phyloP scores from a whole-genome alignment of 2,888 invertebrate genomes.

The Subacronicta megacephala region DNA sequence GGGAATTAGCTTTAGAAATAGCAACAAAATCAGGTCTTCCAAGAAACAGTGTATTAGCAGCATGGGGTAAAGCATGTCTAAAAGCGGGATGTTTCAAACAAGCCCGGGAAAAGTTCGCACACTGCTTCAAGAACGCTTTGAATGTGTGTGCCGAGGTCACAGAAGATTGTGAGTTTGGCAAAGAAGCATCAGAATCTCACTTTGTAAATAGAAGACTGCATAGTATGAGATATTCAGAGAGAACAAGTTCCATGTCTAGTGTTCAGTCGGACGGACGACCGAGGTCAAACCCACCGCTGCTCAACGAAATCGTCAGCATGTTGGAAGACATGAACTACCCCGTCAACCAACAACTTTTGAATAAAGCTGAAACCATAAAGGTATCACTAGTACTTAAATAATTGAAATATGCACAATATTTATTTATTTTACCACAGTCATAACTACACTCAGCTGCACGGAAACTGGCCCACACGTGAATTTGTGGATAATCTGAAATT shows the following conservation, averaged over 20 bases:
- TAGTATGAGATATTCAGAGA: conserved; percentile 70
- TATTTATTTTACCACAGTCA: no score
- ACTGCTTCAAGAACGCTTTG: conserved; percentile 80
- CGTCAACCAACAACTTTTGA: conserved; percentile 84
- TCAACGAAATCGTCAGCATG: conserved; percentile 92
- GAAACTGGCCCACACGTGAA: no score
- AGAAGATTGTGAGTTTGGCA: conserved; percentile 81
- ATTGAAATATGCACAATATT: no score
- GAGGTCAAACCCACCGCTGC: conserved; percentile 91
- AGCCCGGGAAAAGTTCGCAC: conserved; percentile 93
- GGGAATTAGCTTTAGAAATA: conserved; percentile 95
- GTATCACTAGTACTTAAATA: conserved; percentile 57
- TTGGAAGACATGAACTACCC: conserved; percentile 91
- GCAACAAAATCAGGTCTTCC: conserved; percentile 96
- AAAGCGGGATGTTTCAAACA: conserved; percentile 94
- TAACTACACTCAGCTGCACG: no score
- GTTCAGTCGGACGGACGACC: conserved; percentile 85
- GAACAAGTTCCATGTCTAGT: conserved; percentile 75
- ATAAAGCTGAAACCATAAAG: conserved; percentile 84
- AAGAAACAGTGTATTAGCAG: conserved; percentile 94
- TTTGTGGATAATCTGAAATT: no score
- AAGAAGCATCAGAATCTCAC: conserved; percentile 78
- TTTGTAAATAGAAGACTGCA: conserved; percentile 73
- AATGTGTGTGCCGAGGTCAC: conserved; percentile 74
- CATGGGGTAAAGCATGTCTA: conserved; percentile 96